Base-by-base conservation (phyloP, 2,797 vertebrate species). In the Chloroceryle inda region DNA sequence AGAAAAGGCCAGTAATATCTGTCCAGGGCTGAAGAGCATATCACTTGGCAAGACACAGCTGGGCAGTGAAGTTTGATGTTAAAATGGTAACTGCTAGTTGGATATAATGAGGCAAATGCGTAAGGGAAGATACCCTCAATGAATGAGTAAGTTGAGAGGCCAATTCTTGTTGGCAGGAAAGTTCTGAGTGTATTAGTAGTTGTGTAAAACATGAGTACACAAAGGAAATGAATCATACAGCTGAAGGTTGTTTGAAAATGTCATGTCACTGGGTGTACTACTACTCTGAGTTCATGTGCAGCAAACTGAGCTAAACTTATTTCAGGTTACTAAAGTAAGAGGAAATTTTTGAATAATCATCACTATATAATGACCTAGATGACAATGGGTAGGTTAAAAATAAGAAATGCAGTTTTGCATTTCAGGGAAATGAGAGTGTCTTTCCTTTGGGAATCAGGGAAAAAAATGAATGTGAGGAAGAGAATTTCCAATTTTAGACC, bases 341-440 rank as follows among this genome's bases (percentile, higher is more conserved):
- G 82, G 95, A 97, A 91, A 72, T 73, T 95, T 95, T 94, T 84
- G 47, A 86, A 84, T 86, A 89, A 77, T 77, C 71, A 56, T 74
- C 77, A 49, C 45, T 72, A 8, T 63, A 50, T 81, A 90, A 78
- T 86, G 66, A 59, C 85, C 74, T 76, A 91, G 80, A 83, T 92
- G 67, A 96, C 93, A 96, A 95, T 96, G 76, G 78, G 31, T n/a
- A 86, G 50, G 82, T 96, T 97, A 92, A 96, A 97, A 95, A 95
- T 92, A 96, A 89, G 68, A 82, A 86, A 61, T 2, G 5, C 24
- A 5, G 68, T 90, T 94, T 67, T 92, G 40, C 24, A 73, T 94
- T 88, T 94, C 76, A 92, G 47, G 93, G 92, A 96, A 96, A 91
- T 91, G 64, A 94, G 81, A 91, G 20, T 85, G 47, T 22, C 23